Conservation (phyloP, 2,888 invertebrate species). For the Tenodera sinensis region DNA sequence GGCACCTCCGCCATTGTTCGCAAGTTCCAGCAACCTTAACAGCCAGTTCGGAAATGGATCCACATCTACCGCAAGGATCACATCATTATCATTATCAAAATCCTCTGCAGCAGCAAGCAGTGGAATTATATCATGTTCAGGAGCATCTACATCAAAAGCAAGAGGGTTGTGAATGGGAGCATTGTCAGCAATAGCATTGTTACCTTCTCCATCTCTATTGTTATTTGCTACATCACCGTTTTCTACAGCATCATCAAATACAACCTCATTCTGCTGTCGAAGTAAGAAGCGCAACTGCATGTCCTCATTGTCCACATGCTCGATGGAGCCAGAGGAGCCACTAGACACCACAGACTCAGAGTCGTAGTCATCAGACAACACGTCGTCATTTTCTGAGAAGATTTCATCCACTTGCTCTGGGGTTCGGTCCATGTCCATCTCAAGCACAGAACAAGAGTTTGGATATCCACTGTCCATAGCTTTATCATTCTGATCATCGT, state of each 20-base stretch:
- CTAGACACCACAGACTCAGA: conserved; percentile 26
- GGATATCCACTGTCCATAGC: conserved; percentile 42
- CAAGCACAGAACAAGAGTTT: conserved; percentile 40
- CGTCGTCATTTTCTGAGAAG: conserved; percentile 34
- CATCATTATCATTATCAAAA: conserved; percentile 27
- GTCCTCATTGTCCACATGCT: conserved; percentile 8
- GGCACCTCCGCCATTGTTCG: conserved; percentile 11
- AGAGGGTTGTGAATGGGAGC: conserved; percentile 31
- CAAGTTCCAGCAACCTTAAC: conserved; percentile 21
- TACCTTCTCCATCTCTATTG: conserved; percentile 51
- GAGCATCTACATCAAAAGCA: conserved; percentile 36
- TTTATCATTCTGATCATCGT: conserved; percentile 21
- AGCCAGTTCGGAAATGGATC: conserved; percentile 30
- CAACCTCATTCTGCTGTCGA: conserved; percentile 8
- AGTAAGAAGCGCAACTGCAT: not conserved
- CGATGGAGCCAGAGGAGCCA: not conserved
- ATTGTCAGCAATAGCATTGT: conserved; percentile 44
- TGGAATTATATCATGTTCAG: conserved; percentile 12
- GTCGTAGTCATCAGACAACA: conserved; percentile 12
- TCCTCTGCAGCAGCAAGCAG: conserved; percentile 17
- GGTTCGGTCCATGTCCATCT: conserved; percentile 38
- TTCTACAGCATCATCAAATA: conserved; percentile 42
- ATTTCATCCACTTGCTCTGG: conserved; percentile 37
- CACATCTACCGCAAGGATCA: conserved; percentile 10
- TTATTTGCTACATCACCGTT: conserved; percentile 54